These are phyloP conservation scores for Siderastrea radians DNA, from an alignment of 92 coral and sea anemone genomes.

Conservation along the genomic window DNA sequence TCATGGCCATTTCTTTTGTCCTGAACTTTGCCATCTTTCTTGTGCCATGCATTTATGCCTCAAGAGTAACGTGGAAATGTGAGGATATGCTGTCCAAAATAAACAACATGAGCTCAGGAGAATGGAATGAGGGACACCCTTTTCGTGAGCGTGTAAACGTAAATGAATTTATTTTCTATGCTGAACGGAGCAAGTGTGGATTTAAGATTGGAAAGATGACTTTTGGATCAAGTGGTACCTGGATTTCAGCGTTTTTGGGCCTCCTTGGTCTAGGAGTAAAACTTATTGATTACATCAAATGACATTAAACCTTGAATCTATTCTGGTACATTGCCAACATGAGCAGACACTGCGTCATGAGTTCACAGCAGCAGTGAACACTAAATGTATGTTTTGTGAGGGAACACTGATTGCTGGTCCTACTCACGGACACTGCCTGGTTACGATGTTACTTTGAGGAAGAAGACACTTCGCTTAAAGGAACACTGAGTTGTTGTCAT, in stretches of 20 bases:
- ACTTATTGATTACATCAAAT: neutral
- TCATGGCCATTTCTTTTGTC: neutral
- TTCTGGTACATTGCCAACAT: no score
- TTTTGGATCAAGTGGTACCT: slow-evolving; percentile 3
- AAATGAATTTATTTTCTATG: slow-evolving; percentile 5
- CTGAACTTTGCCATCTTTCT: slow-evolving; percentile 4
- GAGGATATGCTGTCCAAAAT: neutral
- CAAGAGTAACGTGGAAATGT: slow-evolving; percentile 14
- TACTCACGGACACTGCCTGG: no score
- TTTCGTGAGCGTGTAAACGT: slow-evolving; percentile 7
- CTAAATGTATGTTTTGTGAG: no score
- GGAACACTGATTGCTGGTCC: no score
- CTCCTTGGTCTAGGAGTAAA: slow-evolving; percentile 21
- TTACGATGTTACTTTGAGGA: no score
- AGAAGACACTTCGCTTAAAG: no score
- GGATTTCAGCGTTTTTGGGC: slow-evolving; percentile 15
- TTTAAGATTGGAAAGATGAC: slow-evolving; percentile 14
- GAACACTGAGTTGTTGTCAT: no score
- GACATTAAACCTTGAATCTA: neutral
- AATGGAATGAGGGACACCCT: slow-evolving; percentile 13
- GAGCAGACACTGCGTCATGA: no score
- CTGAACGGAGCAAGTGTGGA: slow-evolving; percentile 10
- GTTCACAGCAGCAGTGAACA: no score
- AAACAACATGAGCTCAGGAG: neutral
- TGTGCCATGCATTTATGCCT: neutral